phyloP scores from a whole-genome alignment of 1,140 invertebrate genomes.

The Drosophila bocki region DNA sequence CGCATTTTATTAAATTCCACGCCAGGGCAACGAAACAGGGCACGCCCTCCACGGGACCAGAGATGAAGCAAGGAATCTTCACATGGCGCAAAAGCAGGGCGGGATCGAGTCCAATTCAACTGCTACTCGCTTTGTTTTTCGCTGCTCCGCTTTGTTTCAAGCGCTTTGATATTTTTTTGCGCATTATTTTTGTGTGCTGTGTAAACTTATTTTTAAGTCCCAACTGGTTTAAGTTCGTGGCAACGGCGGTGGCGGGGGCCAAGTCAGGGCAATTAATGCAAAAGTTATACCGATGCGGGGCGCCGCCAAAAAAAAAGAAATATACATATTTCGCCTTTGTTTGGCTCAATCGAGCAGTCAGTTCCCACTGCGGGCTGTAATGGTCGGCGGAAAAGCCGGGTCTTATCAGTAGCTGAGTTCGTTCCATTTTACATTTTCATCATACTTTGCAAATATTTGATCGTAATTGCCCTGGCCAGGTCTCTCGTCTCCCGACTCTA shows the following conservation, averaged over 20 bases:
- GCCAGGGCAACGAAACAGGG: slow-evolving; percentile 28
- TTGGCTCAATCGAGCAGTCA: slow-evolving; percentile 4
- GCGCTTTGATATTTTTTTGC: slow-evolving; percentile 56
- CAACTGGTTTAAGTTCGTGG: slow-evolving; percentile 60
- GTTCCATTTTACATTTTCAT: slow-evolving; percentile 55
- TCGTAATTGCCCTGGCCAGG: slow-evolving; percentile 33
- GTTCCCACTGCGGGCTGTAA: slow-evolving; percentile 3
- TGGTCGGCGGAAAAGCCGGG: slow-evolving; percentile 18
- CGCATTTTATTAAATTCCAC: slow-evolving; percentile 26
- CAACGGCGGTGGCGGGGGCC: neutral
- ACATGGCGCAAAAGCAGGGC: slow-evolving; percentile 1
- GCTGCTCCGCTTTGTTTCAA: slow-evolving; percentile 36
- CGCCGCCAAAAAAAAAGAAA: neutral
- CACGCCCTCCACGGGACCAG: slow-evolving; percentile 19
- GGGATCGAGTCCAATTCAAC: slow-evolving; percentile 29
- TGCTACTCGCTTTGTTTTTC: slow-evolving; percentile 39
- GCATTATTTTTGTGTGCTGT: slow-evolving; percentile 49
- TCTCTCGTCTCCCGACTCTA: slow-evolving; percentile 1
- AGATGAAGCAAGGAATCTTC: slow-evolving; percentile 33
- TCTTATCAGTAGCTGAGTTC: slow-evolving; percentile 53
- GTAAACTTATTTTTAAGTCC: slow-evolving; percentile 57
- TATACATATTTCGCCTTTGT: slow-evolving; percentile 23
- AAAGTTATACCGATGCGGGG: slow-evolving; percentile 34
- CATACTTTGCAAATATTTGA: slow-evolving; percentile 64
- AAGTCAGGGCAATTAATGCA: slow-evolving; percentile 43